These are phyloP conservation scores for Drosophila ercepeae DNA, from an alignment of 1,140 invertebrate species.

Conservation along the genomic window DNA sequence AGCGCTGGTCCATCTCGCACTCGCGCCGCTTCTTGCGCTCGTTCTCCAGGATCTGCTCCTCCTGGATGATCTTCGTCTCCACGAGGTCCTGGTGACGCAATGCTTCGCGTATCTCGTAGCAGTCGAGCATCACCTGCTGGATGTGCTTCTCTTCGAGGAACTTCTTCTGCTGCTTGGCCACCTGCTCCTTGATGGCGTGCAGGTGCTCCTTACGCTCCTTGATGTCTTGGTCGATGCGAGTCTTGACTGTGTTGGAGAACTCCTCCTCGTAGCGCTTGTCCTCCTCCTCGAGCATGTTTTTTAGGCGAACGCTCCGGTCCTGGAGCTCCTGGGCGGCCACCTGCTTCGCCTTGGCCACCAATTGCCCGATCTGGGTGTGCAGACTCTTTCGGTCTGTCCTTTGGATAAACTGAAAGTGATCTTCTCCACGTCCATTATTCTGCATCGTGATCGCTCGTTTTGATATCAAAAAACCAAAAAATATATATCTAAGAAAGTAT, in stretches of 20 bases:
- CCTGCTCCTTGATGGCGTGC: slow-evolving; percentile 56
- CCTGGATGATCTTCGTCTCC: slow-evolving; percentile 57
- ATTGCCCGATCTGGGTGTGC: slow-evolving; percentile 59
- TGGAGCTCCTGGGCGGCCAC: slow-evolving; percentile 48
- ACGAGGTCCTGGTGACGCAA: slow-evolving; percentile 52
- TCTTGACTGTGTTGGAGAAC: slow-evolving; percentile 67
- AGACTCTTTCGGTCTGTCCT: slow-evolving; percentile 72
- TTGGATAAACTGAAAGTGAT: slow-evolving; percentile 67
- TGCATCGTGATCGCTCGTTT: slow-evolving; percentile 43
- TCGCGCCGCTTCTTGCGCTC: slow-evolving; percentile 43
- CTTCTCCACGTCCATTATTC: slow-evolving; percentile 30
- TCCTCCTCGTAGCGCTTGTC: slow-evolving; percentile 70
- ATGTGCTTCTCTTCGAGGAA: slow-evolving; percentile 58
- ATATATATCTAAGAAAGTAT: slow-evolving; percentile 6
- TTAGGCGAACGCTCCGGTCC: slow-evolving; percentile 45
- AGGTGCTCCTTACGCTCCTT: slow-evolving; percentile 61
- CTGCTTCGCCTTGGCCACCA: slow-evolving; percentile 62
- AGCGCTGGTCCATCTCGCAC: slow-evolving; percentile 55
- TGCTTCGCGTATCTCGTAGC: slow-evolving; percentile 74
- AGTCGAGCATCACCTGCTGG: slow-evolving; percentile 68
- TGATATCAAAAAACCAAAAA: background rate
- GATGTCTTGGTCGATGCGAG: slow-evolving; percentile 69
- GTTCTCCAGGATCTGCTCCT: slow-evolving; percentile 74
- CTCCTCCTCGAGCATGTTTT: slow-evolving; percentile 59
- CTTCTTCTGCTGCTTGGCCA: slow-evolving; percentile 38